Base-by-base conservation (phyloP, 2,888 invertebrate species). In the Ecliptopera silaceata region DNA sequence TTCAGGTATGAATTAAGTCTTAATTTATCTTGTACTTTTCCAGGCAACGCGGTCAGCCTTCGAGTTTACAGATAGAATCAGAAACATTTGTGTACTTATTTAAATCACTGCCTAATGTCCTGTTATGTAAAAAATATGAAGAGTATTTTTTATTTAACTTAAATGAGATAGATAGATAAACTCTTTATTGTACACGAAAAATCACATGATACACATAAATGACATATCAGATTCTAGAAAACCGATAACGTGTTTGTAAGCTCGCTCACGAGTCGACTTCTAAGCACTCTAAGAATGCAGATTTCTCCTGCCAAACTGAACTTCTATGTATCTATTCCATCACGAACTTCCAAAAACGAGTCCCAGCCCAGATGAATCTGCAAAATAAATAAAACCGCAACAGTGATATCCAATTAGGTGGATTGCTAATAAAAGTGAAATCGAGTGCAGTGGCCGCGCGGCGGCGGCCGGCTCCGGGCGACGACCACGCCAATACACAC, bases 371-470 rank as follows among this genome's bases (percentile, higher is more conserved):
- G 87, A 88, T 86, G 86, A 86, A 86, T 88, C 86, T 85, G 82
- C 82, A 80, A 83, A 87, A 87, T 82, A 82, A 86, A 87, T 88
- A 82, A 86, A 87, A 84, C 86, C 82, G 82, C 88, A 83, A 84
- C 87, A 84, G 84, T 82, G 86, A 86, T 85, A 88, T 87, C 86
- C 88, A 90, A 90, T 90, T 90, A 90, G 86, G 88, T 87, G 84
- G 86, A 88, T 88, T 88, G 88, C 88, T 90, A 89, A 90, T 89
- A 90, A 90, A 90, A 90, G 90, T 90, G 90, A 90, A 90, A 90
- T 90, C 90, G 90, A 79, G 90, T 88, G 89, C 90, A 89, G 86
- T 88, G 90, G 87, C 90, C 90, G 89, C 83, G 60, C 45, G 46
- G 43, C 44, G 55, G 20, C 20, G 20, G 49, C 58, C 56, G 59